Base-by-base conservation (phyloP, 37 sponge, comb jelly and placozoan species). In the Theonella swinhoei region DNA sequence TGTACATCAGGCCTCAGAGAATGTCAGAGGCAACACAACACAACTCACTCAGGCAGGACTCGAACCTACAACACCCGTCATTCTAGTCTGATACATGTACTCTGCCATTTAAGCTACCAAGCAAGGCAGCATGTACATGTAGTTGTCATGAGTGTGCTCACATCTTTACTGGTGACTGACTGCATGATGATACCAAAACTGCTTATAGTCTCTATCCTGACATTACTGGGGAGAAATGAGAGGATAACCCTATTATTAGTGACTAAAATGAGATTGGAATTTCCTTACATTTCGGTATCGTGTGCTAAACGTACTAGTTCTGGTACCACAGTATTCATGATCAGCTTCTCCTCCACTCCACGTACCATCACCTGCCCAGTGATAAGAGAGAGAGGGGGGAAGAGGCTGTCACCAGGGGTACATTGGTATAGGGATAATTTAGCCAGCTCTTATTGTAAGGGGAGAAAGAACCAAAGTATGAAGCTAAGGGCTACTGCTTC, bases 171-270 rank as follows among this genome's bases (percentile, higher is more conserved):
- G 19, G 87, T 86, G 28, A 60, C 78, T 41, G 83, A 65, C 41
- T 88, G 88, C 89, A 91, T 88, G 42, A 94, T 79, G 24, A 62
- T 81, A 17, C 95, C 95, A 78, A 91, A 75, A 34, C 88, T 90
- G 19, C 63, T 81, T 39, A 94, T 77, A 11, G 88, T 82, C 22
- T 87, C 89, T 39, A 87, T 82, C 43, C 77, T 80, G 35, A 94
- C 95, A 40, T 73, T 61, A 24, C 95, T 94, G 73, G 2, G 81
- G 54, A 19, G 29, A 61, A 58, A 24, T 47, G 74, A 29, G 24
- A n/a, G 4, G 3, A 20, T 28, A 35, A 23, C 28, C 20, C 36
- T 23, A 40, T 32, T 29, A n/a, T 65, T 65, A 65, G 66, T 65
- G 5, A 65, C 5, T 23, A 38, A 1, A 35, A 39, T 33, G 22